A percentile compares a stretch with the other conserved stretches of the same genome.
These are phyloP conservation scores for Pristionchus japonicus DNA, from an alignment of 2,888 invertebrate species.

Conservation along the genomic window DNA sequence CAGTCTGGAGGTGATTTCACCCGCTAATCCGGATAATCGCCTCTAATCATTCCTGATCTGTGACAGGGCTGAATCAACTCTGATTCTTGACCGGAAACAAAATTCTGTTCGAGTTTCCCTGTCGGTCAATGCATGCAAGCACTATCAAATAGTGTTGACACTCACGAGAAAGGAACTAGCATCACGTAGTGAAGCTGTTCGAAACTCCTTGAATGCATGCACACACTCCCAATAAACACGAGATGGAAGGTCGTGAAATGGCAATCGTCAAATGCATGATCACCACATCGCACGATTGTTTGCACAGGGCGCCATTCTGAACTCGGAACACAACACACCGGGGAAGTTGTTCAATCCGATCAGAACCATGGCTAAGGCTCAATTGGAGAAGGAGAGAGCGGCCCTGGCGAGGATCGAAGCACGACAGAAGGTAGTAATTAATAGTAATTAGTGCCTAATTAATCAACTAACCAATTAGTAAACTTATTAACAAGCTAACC, in stretches of 20 bases:
- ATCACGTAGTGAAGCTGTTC: too few relatives aligned
- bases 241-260: neutral
- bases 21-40: neutral
- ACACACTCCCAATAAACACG: too few relatives aligned
- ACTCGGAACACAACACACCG: slow-evolving; percentile 8
- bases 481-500: neutral
- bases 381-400: slow-evolving; percentile 50
- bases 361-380: slow-evolving; percentile 49
- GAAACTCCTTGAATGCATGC: too few relatives aligned
- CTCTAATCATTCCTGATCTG: neutral
- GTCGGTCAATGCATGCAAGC: too few relatives aligned
- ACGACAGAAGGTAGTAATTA: slow-evolving; percentile 52
- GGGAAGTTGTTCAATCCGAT: slow-evolving; percentile 40
- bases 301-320: neutral
- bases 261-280: neutral
- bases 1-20: neutral
- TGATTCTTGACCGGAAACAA: too few relatives aligned
- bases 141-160: too few relatives aligned
- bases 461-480: neutral
- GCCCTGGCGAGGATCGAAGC: slow-evolving; percentile 57
- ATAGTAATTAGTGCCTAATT: neutral
- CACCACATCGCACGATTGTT: too few relatives aligned
- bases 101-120: too few relatives aligned
- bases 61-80: neutral
- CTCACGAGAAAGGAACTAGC: too few relatives aligned